Evolutionary conservation across 1,140 invertebrate species (phyloP).

Genomic region (Drosophila auraria): DNA sequence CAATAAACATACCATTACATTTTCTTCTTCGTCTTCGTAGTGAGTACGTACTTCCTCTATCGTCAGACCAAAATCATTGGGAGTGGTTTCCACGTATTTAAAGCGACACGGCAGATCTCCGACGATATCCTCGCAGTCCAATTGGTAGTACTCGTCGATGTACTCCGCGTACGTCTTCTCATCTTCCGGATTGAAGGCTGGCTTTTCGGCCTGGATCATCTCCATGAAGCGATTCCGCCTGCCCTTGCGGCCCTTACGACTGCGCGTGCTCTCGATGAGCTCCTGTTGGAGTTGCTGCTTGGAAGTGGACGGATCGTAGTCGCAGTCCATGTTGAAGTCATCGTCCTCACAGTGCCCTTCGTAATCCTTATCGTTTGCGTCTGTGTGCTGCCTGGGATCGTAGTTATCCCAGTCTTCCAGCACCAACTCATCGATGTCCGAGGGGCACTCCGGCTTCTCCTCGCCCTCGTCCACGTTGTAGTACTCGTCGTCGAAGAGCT

Average conservation of each 20-base stretch:
- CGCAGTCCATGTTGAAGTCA: constrained; percentile 95
- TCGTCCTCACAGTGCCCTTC: constrained; percentile 91
- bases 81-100: constrained; percentile 95
- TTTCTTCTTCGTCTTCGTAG: background rate
- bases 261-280: constrained; percentile 86
- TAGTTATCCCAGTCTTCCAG: constrained; percentile 92
- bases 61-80: constrained; percentile 96
- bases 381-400: constrained; percentile 78
- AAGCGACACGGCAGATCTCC: constrained; percentile 96
- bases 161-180: constrained; percentile 94
- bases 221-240: constrained; percentile 90
- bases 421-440: constrained; percentile 90
- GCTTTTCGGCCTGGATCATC: constrained; percentile 90
- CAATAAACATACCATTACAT: no score
- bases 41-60: constrained; percentile 90
- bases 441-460: constrained; percentile 92
- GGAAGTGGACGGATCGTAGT: constrained; percentile 89
- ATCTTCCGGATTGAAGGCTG: constrained; percentile 92
- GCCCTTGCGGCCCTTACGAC: constrained; percentile 88
- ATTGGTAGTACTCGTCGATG: constrained; percentile 96
- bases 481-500: constrained; percentile 94
- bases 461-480: constrained; percentile 91
- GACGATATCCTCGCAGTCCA: constrained; percentile 98
- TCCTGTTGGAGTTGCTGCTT: constrained; percentile 87
- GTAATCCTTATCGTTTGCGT: constrained; percentile 37